phyloP scores from a whole-genome alignment of 2,888 invertebrate species.

The Cheilosia soror region DNA sequence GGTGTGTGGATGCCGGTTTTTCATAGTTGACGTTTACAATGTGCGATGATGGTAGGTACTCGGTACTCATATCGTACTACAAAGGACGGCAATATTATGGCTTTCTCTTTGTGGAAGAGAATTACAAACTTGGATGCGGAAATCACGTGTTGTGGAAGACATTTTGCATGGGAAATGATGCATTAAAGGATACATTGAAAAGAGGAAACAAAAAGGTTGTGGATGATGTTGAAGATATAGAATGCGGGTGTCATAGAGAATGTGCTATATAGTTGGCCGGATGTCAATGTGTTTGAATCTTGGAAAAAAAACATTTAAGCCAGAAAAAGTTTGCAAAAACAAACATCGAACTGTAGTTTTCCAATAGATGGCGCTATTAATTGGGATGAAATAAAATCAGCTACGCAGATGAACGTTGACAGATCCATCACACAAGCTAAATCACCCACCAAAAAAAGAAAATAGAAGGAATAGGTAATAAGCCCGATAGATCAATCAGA shows the following conservation, averaged over 20 bases:
- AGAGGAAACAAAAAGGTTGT: not conserved
- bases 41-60: not conserved
- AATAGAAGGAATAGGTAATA: too few relatives aligned
- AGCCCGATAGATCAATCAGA: too few relatives aligned
- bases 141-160: constrained; percentile 58
- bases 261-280: too few relatives aligned
- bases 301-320: too few relatives aligned
- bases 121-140: constrained; percentile 42
- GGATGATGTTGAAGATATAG: not conserved
- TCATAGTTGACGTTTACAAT: constrained; percentile 18
- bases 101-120: constrained; percentile 48
- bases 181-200: constrained; percentile 13
- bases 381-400: too few relatives aligned
- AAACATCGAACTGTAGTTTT: too few relatives aligned
- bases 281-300: too few relatives aligned
- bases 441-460: too few relatives aligned
- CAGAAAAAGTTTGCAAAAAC: too few relatives aligned
- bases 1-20: constrained; percentile 29
- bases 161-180: constrained; percentile 44
- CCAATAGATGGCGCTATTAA: too few relatives aligned
- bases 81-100: constrained; percentile 17
- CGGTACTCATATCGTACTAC: not conserved
- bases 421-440: too few relatives aligned
- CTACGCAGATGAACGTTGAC: too few relatives aligned
- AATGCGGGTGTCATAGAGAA: not conserved